A percentile compares a stretch with the other conserved stretches of the same genome.
Conservation (phyloP, 2,888 invertebrate genomes). For the Clostera curtula region DNA sequence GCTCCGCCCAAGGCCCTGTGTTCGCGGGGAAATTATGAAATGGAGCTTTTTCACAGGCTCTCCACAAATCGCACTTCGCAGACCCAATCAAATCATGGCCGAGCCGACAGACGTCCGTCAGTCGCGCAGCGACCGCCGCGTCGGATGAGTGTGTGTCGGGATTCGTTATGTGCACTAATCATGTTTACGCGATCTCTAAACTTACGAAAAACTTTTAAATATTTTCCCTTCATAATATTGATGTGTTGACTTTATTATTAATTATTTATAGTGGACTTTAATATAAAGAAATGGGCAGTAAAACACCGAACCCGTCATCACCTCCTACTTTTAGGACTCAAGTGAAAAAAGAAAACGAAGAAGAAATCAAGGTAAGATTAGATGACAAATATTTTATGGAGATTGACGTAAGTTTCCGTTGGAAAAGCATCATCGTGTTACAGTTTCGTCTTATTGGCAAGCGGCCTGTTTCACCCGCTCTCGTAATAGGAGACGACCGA, state of each 20-base stretch:
- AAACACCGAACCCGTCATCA: constrained; percentile 56
- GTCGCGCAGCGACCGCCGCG: constrained; percentile 46
- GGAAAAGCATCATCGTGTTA: constrained; percentile 52
- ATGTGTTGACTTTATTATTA: constrained; percentile 18
- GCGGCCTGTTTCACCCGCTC: constrained; percentile 53
- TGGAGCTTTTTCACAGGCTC: constrained; percentile 38
- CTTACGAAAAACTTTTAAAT: constrained; percentile 37
- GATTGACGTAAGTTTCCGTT: constrained; percentile 48
- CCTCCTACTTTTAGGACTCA: constrained; percentile 55
- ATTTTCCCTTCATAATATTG: constrained; percentile 24
- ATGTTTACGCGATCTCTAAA: constrained; percentile 59
- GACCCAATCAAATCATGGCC: constrained; percentile 29
- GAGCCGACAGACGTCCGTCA: constrained; percentile 21
- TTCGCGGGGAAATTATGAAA: constrained; percentile 51
- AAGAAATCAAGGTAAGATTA: constrained; percentile 82
- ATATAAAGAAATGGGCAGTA: constrained; percentile 63
- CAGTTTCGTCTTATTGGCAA: constrained; percentile 59
- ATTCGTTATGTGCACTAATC: constrained; percentile 19
- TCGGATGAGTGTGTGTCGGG: constrained; percentile 18
- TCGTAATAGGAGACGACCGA: constrained; percentile 58
- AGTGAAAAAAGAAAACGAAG: constrained; percentile 83
- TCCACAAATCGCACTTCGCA: constrained; percentile 17
- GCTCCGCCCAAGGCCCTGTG: constrained; percentile 49
- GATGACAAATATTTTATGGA: constrained; percentile 25
- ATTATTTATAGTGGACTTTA: constrained; percentile 25